A percentile compares a stretch with the other conserved stretches of the same genome.
Evolutionary conservation across 30 jellyfish, hydroid and myxozoan species (phyloP).

Genomic region (Aurelia coerulea): DNA sequence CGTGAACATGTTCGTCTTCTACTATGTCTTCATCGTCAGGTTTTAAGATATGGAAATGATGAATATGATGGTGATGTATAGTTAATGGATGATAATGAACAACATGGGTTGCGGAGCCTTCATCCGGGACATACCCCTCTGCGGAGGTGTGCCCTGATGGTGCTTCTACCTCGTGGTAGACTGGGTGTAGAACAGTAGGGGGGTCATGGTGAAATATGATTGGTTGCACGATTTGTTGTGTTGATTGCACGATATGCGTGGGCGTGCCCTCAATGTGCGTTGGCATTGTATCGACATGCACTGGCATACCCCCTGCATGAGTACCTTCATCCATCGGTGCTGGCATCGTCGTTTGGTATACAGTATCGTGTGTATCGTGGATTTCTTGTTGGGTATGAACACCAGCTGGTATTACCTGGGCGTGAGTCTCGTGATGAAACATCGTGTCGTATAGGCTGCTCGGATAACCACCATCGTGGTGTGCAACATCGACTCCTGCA

Average conservation of each 20-base stretch:
- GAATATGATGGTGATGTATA: conserved; percentile 67
- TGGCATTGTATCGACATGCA: neutral
- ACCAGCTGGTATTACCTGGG: conserved; percentile 18
- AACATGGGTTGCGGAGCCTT: conserved; percentile 64
- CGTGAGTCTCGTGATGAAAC: conserved; percentile 35
- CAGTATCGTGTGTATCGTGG: conserved; percentile 27
- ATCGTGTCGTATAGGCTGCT: conserved; percentile 24
- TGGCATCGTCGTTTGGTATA: conserved; percentile 23
- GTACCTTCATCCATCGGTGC: conserved; percentile 2
- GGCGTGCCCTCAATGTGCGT: conserved; percentile 57
- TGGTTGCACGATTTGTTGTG: conserved; percentile 44
- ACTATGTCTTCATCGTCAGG: conserved; percentile 59
- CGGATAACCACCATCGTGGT: conserved; percentile 10
- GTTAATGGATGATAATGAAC: conserved; percentile 65
- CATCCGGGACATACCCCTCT: conserved; percentile 66
- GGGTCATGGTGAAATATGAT: conserved; percentile 45
- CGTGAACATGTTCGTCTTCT: conserved; percentile 57
- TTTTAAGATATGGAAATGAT: conserved; percentile 62
- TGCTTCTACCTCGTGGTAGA: conserved; percentile 56
- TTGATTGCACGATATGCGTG: conserved; percentile 46
- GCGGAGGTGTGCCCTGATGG: conserved; percentile 40
- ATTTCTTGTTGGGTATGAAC: conserved; percentile 11
- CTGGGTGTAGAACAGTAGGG: conserved; percentile 68
- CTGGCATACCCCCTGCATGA: neutral
- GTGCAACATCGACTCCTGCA: neutral